Evolutionary conservation across 2,888 invertebrate species (phyloP), one percentile per base, ranked within the genome.

Genomic region (Maniola hyperantus): DNA sequence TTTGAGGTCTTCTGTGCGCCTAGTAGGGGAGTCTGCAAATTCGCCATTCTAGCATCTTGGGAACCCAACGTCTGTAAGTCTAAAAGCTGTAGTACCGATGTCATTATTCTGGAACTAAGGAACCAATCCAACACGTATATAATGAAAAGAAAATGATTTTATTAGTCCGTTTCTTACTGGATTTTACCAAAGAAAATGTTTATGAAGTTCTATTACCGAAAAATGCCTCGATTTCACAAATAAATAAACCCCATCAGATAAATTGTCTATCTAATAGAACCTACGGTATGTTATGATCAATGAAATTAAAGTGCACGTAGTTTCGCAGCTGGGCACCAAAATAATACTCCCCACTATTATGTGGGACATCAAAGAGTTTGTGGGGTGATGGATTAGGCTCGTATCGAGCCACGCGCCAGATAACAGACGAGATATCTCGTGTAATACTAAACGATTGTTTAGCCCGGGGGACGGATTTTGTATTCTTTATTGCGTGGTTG

Each of bases 371-470:
- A 89, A 89, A 89, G 87, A 87, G 84, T 84, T 83, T 71, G 74
- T 77, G 76, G 88, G 87, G 85, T 85, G 88, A 88, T 84, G 84
- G 88, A 89, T 88, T 87, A 85, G 79, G 76, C 80, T 76, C 71
- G 80, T 87, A 87, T 88, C 86, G 80, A 79, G 85, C 74, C 90
- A 89, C 89, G 90, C 87, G 88, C 75, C 81, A 84, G 88, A 88
- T 88, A 87, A 83, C 79, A 75, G 68, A 71, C 64, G 54, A 78
- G 75, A 77, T 79, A 80, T 78, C 72, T 73, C 64, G 53, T 74
- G 73, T 73, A 73, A 76, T 73, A 73, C 77, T 79, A 78, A 83
- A 83, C 82, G 81, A 81, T 82, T 79, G 80, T 78, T 75, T 76
- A 72, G 77, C 82, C 80, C 79, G 60, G 65, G 83, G 82, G 84